Evolutionary conservation across 2,113 vertebrate species (phyloP), one percentile per base, ranked within the genome.

Genomic region (Oplegnathus fasciatus): DNA sequence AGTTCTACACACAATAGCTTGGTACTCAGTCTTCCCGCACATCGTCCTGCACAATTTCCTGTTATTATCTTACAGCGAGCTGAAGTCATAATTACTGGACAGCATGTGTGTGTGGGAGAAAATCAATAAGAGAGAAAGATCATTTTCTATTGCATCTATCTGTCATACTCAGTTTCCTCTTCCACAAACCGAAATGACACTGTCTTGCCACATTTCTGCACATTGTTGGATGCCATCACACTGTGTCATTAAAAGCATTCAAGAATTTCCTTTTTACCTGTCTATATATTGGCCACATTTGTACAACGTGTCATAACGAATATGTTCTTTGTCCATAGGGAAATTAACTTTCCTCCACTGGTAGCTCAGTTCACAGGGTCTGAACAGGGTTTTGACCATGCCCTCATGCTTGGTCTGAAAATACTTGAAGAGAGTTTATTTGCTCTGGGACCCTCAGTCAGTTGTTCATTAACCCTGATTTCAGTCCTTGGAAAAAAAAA

Each of bases 391-490:
- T 60, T 62, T 48, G 57, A 55, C 58, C 32, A n/a, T 28, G 44
- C 22, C 62, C 42, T 82, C 73, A 1, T 42, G 66, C 76, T 65
- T 22, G 50, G 57, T 70, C 62, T 67, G 65, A 76, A 83, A 83
- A 81, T 78, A 75, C 70, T 30, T 77, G 28, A 52, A 57, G 81
- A 80, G 75, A 86, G 32, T 87, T 66, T 84, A 82, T 91, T 86
- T 89, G 83, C 83, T 78, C 68, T 72, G 46, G 77, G 91, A 82
- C 57, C 52, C 64, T 60, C 5, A 84, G 86, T 75, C 60, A 61
- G 92, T 91, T 86, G 75, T 85, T 91, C 86, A 91, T 91, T 87
- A 88, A 91, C 87, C 68, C 61, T 40, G 55, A 84, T 78, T 83
- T 52, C 15, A 73, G 9, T 40, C 72, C 57, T 62, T 60, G 52